Evolutionary conservation across 2,797 vertebrate species (phyloP).

Genomic region (Cyclopterus lumpus): DNA sequence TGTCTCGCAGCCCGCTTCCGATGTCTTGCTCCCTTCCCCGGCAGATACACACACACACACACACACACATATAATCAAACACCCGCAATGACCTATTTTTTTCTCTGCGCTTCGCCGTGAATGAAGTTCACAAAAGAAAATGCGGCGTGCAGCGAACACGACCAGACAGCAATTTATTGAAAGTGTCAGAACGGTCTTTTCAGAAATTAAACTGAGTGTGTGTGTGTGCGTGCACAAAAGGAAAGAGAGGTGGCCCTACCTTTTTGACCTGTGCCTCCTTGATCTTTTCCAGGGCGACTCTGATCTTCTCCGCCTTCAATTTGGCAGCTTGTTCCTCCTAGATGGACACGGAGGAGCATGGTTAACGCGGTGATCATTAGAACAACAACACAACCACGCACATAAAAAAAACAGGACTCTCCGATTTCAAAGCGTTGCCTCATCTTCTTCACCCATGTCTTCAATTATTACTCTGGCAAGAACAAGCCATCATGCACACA

Average conservation of each 20-base stretch:
- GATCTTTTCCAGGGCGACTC: slow-evolving; percentile 96
- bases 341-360: slow-evolving; percentile 21
- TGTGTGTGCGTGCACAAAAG: neutral
- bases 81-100: slow-evolving; percentile 86
- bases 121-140: slow-evolving; percentile 72
- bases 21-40: slow-evolving; percentile 37
- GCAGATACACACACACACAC: slow-evolving; percentile 42
- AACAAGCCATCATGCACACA: slow-evolving; percentile 41
- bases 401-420: slow-evolving; percentile 4
- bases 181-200: neutral
- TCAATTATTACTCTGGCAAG: slow-evolving; percentile 22
- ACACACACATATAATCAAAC: slow-evolving; percentile 65
- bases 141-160: slow-evolving; percentile 31
- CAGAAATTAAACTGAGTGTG: neutral
- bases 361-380: slow-evolving; percentile 17
- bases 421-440: slow-evolving; percentile 37
- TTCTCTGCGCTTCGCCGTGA: slow-evolving; percentile 64
- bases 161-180: slow-evolving; percentile 25
- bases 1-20: slow-evolving; percentile 34
- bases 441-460: slow-evolving; percentile 15
- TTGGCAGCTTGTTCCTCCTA: slow-evolving; percentile 98
- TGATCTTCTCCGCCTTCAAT: slow-evolving; percentile 95
- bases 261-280: slow-evolving; percentile 99
- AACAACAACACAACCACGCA: neutral
- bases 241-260: slow-evolving; percentile 78